Evolutionary conservation across 37 sponge, comb jelly and placozoan genomes (phyloP), one percentile per base, ranked within the genome.

Genomic region (Halichondria panicea): DNA sequence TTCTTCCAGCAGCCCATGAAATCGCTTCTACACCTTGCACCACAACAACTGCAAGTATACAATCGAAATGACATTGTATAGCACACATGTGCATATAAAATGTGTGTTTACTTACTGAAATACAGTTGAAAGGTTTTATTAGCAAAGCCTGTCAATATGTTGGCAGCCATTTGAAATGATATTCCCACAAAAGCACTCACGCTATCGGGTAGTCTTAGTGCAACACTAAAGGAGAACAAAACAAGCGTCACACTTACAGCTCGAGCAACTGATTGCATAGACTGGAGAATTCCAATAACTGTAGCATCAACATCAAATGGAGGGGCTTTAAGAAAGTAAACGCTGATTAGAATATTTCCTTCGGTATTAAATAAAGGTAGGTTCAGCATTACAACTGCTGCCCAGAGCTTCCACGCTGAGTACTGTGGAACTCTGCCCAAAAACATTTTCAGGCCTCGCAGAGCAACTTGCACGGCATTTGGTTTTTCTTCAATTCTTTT

Each of bases 341-440:
- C 69, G 22, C 33, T 67, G 36, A 84, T 74, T 6, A 64, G 30
- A 25, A 33, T 7, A 55, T 34, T 13, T 6, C 85, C 90, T 4
- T 44, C 36, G 0, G 63, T 18, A 50, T 80, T 79, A 0, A 74
- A 7, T 1, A 70, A 53, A 32, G 54, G 28, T 13, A 84, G 21
- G 1, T 22, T 24, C 2, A 55, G n/a, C 11, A 48, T 31, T 3
- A 73, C 0, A 6, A 48, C 12, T 19, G 72, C 76, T 11, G 69
- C 39, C 72, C 73, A 83, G 0, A 83, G 52, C 28, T 72, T 68
- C 78, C 77, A 77, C 36, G 40, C 33, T 5, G 78, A 62, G n/a
- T n/a, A n/a, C n/a, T n/a, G n/a, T n/a, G n/a, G n/a, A n/a, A n/a
- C n/a, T 13, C 42, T 42, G 32, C 73, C 73, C 36, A 28, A 35